These are phyloP conservation scores for Panonychus citri DNA, from an alignment of 1,140 invertebrate species.

Conservation along the genomic window DNA sequence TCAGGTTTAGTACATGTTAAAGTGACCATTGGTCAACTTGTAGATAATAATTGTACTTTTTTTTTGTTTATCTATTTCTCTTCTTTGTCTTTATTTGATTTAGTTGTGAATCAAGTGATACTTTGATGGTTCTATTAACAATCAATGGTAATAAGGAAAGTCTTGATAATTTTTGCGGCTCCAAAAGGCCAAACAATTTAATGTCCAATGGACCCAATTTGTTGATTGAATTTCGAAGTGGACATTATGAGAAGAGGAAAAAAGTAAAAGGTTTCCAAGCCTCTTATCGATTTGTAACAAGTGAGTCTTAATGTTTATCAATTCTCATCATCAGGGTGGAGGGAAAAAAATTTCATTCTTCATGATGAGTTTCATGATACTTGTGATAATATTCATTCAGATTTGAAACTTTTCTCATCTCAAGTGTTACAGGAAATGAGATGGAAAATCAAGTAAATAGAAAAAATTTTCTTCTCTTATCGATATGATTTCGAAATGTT, in stretches of 20 bases:
- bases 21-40: neutral
- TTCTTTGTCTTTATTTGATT: no score
- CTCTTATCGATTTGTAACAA: slow-evolving; percentile 60
- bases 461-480: neutral
- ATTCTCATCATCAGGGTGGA: no score
- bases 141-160: slow-evolving; percentile 51
- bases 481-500: neutral
- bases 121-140: slow-evolving; percentile 46
- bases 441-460: no score
- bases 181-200: slow-evolving; percentile 44
- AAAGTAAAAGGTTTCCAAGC: slow-evolving; percentile 53
- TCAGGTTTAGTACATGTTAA: neutral
- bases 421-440: no score
- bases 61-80: neutral
- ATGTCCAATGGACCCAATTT: slow-evolving; percentile 69
- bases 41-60: neutral
- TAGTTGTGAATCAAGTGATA: slow-evolving; percentile 49
- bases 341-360: no score
- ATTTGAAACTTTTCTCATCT: no score
- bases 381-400: no score
- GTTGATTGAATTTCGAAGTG: slow-evolving; percentile 42
- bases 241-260: slow-evolving; percentile 36
- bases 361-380: no score
- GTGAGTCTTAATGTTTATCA: slow-evolving; percentile 45
- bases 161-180: slow-evolving; percentile 58